Evolutionary conservation across 2,888 invertebrate species (phyloP).

Genomic region (Hirtodrosophila trivittata): DNA sequence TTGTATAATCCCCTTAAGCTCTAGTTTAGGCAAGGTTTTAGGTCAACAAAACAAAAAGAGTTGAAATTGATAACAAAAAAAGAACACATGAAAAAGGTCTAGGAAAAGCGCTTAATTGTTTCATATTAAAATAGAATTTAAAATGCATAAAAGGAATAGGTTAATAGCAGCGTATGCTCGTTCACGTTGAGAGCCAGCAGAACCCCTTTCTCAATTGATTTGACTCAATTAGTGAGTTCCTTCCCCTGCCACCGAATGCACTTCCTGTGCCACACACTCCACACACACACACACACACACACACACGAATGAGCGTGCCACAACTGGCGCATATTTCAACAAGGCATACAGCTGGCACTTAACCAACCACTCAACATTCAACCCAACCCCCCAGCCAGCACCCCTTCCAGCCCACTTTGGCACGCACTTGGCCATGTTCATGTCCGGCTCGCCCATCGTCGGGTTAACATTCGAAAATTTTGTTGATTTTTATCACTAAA

Average conservation of each 20-base stretch:
- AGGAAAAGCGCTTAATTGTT: too few relatives aligned
- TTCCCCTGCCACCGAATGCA: slow-evolving; percentile 6
- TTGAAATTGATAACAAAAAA: too few relatives aligned
- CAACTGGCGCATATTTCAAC: slow-evolving; percentile 19
- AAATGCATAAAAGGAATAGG: too few relatives aligned
- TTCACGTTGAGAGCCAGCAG: too few relatives aligned
- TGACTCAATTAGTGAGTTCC: not conserved
- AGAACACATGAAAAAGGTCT: too few relatives aligned
- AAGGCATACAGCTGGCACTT: slow-evolving; percentile 13
- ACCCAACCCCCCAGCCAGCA: not conserved
- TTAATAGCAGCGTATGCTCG: too few relatives aligned
- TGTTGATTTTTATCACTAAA: slow-evolving; percentile 79
- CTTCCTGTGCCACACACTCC: not conserved
- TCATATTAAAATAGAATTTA: too few relatives aligned
- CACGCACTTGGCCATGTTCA: slow-evolving; percentile 52
- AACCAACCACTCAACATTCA: not conserved
- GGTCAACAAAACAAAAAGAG: too few relatives aligned
- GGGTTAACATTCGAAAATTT: slow-evolving; percentile 36
- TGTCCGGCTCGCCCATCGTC: slow-evolving; percentile 39
- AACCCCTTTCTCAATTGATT: not conserved
- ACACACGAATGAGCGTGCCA: not conserved
- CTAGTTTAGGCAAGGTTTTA: too few relatives aligned
- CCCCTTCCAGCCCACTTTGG: slow-evolving; percentile 20
- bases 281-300: not conserved
- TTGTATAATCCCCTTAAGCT: too few relatives aligned